phyloP scores from a whole-genome alignment of 2,113 vertebrate genomes.

The Xenopus tropicalis region UCB_Xtro_10.0 CM004443.2:131978501-131979000 shows the following conservation, averaged over 20 bases:
- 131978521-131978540: conserved; percentile 72
- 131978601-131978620: conserved; percentile 74
- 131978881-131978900: too few relatives aligned
- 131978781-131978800: too few relatives aligned
- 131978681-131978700: conserved; percentile 72
- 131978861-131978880: too few relatives aligned
- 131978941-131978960: too few relatives aligned
- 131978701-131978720: conserved; percentile 44
- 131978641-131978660: conserved; percentile 72
- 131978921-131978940: too few relatives aligned
- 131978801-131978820: too few relatives aligned
- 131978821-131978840: too few relatives aligned
- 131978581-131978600: conserved; percentile 82
- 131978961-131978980: too few relatives aligned
- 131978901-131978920: too few relatives aligned
- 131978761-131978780: too few relatives aligned
- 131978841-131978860: too few relatives aligned
- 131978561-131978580: conserved; percentile 78
- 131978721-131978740: neutral
- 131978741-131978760: neutral
- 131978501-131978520: conserved; percentile 69
- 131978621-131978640: conserved; percentile 88
- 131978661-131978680: conserved; percentile 80
- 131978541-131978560: conserved; percentile 73
- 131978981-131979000: too few relatives aligned